A percentile compares a stretch with the other conserved stretches of the same genome.
phyloP scores from a whole-genome alignment of 2,888 invertebrate genomes.

The Hemicrepidius hirtus region DNA sequence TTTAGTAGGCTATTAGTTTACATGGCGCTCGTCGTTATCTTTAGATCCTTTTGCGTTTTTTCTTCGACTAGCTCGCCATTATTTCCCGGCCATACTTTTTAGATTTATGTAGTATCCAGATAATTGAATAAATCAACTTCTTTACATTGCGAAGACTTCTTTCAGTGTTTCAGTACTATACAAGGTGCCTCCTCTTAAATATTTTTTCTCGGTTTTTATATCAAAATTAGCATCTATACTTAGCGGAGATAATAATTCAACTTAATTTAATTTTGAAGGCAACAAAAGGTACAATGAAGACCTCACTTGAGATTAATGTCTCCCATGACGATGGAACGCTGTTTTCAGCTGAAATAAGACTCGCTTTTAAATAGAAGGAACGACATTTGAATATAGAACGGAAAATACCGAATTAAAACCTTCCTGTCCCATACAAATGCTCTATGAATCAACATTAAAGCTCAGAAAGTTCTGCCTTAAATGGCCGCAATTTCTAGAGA shows the following conservation, averaged over 20 bases:
- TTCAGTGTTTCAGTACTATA: no score
- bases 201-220: constrained; percentile 27
- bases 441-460: constrained; percentile 45
- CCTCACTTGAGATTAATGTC: constrained; percentile 55
- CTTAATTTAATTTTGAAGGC: constrained; percentile 57
- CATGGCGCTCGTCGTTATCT: constrained; percentile 36
- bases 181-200: background rate
- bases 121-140: constrained; percentile 41
- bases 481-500: constrained; percentile 20
- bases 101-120: constrained; percentile 28
- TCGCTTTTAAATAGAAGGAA: constrained; percentile 48
- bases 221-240: constrained; percentile 44
- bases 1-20: constrained; percentile 47
- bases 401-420: constrained; percentile 49
- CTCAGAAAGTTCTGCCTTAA: constrained; percentile 31
- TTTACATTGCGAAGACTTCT: background rate
- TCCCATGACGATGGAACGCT: constrained; percentile 50
- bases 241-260: constrained; percentile 52
- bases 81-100: constrained; percentile 20
- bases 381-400: constrained; percentile 51
- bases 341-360: constrained; percentile 49
- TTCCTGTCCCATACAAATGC: constrained; percentile 42
- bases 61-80: constrained; percentile 12
- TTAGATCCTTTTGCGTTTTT: constrained; percentile 38
- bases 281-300: constrained; percentile 59